These are phyloP conservation scores for Caradrina clavipalpis DNA, from an alignment of 2,888 invertebrate genomes.

Conservation along the genomic window DNA sequence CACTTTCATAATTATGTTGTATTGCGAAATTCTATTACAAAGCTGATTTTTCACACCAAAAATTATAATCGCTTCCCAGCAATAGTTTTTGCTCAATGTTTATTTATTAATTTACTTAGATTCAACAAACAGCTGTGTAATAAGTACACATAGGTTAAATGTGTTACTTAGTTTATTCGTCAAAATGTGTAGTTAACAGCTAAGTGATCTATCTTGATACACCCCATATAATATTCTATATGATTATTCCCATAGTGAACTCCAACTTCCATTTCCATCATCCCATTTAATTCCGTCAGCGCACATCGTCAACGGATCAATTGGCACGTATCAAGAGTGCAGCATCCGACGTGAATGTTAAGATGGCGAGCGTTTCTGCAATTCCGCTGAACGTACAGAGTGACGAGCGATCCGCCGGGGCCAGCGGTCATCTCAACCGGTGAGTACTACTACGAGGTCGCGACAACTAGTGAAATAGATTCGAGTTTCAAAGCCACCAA, in stretches of 20 bases:
- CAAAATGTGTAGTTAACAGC: too few relatives aligned
- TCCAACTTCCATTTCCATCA: neutral
- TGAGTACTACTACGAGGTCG: constrained; percentile 9
- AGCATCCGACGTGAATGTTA: constrained; percentile 32
- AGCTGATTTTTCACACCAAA: too few relatives aligned
- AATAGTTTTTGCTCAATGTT: too few relatives aligned
- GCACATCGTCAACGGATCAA: neutral
- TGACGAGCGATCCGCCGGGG: neutral
- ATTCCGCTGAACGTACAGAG: constrained; percentile 21
- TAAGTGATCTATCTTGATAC: too few relatives aligned
- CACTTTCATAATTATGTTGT: too few relatives aligned
- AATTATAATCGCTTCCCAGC: too few relatives aligned
- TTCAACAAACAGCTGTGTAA: too few relatives aligned
- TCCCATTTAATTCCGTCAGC: constrained; percentile 7
- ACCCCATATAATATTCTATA: too few relatives aligned
- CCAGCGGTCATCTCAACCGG: constrained; percentile 17
- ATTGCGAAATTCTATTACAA: too few relatives aligned
- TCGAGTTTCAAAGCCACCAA: constrained; percentile 16
- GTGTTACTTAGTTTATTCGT: too few relatives aligned
- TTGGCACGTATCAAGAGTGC: constrained; percentile 29
- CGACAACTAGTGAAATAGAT: neutral
- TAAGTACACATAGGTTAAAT: too few relatives aligned
- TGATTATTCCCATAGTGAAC: neutral
- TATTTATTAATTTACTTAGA: too few relatives aligned
- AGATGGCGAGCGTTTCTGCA: constrained; percentile 31